Evolutionary conservation across 2,888 invertebrate genomes (phyloP).

Genomic region (Thereva nobilitata): DNA sequence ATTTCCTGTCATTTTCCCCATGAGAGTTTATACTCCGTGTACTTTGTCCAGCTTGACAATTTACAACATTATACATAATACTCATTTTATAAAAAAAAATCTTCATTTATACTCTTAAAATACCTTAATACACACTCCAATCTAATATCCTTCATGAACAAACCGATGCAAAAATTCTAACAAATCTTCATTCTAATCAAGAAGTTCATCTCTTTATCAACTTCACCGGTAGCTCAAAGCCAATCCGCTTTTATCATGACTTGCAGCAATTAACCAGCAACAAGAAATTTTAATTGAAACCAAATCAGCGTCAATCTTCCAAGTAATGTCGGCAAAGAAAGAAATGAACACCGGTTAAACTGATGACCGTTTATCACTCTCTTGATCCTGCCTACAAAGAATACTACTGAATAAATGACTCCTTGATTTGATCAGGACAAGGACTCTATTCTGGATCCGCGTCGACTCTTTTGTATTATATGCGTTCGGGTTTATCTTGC

Average conservation of each 20-base stretch:
- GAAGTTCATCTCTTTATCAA: too few relatives aligned
- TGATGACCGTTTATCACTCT: background rate
- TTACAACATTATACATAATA: too few relatives aligned
- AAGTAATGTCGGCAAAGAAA: background rate
- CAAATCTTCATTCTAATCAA: too few relatives aligned
- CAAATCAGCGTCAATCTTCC: constrained; percentile 16
- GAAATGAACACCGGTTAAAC: background rate
- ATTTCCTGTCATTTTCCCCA: too few relatives aligned
- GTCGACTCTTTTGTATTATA: background rate
- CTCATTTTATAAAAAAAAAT: too few relatives aligned
- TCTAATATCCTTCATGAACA: too few relatives aligned
- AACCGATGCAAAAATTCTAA: too few relatives aligned
- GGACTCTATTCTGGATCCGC: constrained; percentile 16
- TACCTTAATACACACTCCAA: too few relatives aligned
- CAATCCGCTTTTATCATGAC: background rate
- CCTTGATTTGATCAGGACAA: constrained; percentile 16
- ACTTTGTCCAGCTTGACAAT: too few relatives aligned
- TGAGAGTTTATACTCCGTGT: too few relatives aligned
- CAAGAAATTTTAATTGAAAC: constrained; percentile 33
- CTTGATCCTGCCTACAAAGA: constrained; percentile 6
- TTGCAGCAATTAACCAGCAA: constrained; percentile 17
- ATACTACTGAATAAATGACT: constrained; percentile 13
- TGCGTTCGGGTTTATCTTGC: constrained; percentile 16
- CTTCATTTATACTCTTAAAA: too few relatives aligned
- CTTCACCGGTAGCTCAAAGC: too few relatives aligned